Evolutionary conservation across 2,888 invertebrate genomes (phyloP), one percentile per base, ranked within the genome.

Genomic region (Lepidocyrtinus sp.): DNA sequence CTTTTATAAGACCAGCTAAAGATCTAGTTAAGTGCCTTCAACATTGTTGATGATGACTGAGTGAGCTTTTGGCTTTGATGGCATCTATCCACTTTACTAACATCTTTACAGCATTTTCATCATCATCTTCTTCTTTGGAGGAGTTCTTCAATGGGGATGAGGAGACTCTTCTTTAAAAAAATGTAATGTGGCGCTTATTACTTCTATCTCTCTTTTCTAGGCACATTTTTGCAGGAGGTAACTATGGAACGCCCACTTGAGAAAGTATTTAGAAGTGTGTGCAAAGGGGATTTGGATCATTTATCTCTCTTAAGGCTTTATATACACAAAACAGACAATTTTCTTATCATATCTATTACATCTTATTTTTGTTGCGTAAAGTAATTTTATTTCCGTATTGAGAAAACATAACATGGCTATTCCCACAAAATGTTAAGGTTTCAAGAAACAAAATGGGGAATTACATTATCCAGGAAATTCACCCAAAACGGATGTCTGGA

Each of bases 41-140:
- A 77, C 77, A 77, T 70, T 76, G 76, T 77, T 77, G 77, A 71
- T 77, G 77, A 77, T 77, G 71, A 77, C 71, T 71, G 77, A 77
- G 77, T 77, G 77, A 71, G 76, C 76, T 76, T 81, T 72, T 81
- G 81, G 67, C 75, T 81, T 76, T 76, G 81, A 76, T 76, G 75
- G 76, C 64, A 68, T 80, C 64, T 75, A 65, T 72, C 72, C 46
- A 50, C 65, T 21, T 65, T 55, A 63, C 25, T 45, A 45, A 45
- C 12, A 12, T 12, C 12, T 45, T 45, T 9, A 12, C 12, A 45
- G 45, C 12, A 45, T 5, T 45, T 9, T 45, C 45, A 45, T 45
- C 45, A 5, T 45, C 7, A 45, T 45, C 45, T 9, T 45, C 45
- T 9, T 45, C 45, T 12, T 45, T 12, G 12, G 5, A 5, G 12